A percentile compares a stretch with the other conserved stretches of the same genome.
Conservation (phyloP, 1,140 invertebrate genomes). For the Drosophila murphyi region DNA sequence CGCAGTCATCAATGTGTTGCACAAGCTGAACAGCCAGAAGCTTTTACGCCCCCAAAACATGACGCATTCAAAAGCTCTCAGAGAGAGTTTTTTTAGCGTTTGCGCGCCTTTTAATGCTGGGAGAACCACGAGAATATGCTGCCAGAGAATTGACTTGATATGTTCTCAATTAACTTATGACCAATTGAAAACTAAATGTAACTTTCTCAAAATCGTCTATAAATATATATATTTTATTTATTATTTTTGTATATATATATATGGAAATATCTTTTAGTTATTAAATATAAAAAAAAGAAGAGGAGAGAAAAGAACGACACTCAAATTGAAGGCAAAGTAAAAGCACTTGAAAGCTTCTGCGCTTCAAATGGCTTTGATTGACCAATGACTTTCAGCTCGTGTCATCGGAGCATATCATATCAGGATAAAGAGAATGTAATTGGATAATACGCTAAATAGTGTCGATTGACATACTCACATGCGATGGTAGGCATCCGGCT, state of each 20-base stretch:
- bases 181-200: background rate
- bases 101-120: background rate
- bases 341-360: background rate
- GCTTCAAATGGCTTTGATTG: background rate
- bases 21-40: slow-evolving; percentile 34
- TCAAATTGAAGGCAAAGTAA: background rate
- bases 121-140: background rate
- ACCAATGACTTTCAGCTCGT: background rate
- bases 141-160: background rate
- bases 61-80: slow-evolving; percentile 27
- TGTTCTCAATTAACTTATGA: slow-evolving; percentile 2
- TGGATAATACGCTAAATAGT: background rate
- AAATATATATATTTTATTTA: background rate
- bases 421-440: background rate
- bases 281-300: too few relatives aligned
- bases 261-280: background rate
- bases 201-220: background rate
- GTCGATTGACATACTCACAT: slow-evolving; percentile 71
- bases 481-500: slow-evolving; percentile 83
- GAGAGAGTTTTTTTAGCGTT: background rate
- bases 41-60: slow-evolving; percentile 15
- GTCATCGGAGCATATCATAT: background rate
- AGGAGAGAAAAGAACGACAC: too few relatives aligned
- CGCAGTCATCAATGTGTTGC: slow-evolving; percentile 1
- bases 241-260: background rate